Evolutionary conservation across 2,888 invertebrate species (phyloP).

Genomic region (Clunio marinus): DNA sequence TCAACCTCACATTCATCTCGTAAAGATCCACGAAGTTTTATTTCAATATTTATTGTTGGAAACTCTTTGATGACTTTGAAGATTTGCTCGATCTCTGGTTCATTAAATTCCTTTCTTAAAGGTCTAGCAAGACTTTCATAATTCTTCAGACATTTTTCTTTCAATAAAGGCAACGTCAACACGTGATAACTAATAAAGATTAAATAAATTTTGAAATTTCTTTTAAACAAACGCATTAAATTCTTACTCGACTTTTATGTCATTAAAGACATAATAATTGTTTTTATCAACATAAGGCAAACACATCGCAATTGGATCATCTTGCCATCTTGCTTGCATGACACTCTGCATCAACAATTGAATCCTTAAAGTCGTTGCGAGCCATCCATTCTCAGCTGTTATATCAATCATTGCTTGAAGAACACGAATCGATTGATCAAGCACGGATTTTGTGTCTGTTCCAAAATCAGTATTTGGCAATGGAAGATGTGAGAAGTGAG

Average conservation of each 20-base stretch:
- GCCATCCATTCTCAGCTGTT: conserved; percentile 85
- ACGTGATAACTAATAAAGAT: conserved; percentile 43
- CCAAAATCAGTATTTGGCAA: conserved; percentile 90
- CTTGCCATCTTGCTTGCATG: conserved; percentile 85
- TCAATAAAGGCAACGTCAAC: conserved; percentile 47
- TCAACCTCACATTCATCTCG: conserved; percentile 44
- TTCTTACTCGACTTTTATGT: conserved; percentile 52
- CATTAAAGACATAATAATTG: conserved; percentile 59
- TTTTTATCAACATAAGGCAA: conserved; percentile 71
- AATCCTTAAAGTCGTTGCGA: conserved; percentile 71
- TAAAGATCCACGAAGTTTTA: conserved; percentile 58
- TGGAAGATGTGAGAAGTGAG: conserved; percentile 78
- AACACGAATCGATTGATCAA: conserved; percentile 94
- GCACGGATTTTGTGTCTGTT: conserved; percentile 93
- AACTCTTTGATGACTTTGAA: conserved; percentile 61
- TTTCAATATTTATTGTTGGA: conserved; percentile 59
- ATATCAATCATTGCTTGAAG: conserved; percentile 96
- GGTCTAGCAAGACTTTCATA: conserved; percentile 60
- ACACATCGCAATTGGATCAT: conserved; percentile 67
- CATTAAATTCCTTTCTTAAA: conserved; percentile 62
- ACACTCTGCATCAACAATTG: conserved; percentile 83
- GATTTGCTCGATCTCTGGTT: conserved; percentile 65
- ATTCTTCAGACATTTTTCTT: conserved; percentile 51
- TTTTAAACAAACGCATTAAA: background rate
- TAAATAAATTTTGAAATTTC: background rate